These are phyloP conservation scores for Paratrypauchen microcephalus DNA, from an alignment of 2,797 vertebrate species.

Conservation along the genomic window DNA sequence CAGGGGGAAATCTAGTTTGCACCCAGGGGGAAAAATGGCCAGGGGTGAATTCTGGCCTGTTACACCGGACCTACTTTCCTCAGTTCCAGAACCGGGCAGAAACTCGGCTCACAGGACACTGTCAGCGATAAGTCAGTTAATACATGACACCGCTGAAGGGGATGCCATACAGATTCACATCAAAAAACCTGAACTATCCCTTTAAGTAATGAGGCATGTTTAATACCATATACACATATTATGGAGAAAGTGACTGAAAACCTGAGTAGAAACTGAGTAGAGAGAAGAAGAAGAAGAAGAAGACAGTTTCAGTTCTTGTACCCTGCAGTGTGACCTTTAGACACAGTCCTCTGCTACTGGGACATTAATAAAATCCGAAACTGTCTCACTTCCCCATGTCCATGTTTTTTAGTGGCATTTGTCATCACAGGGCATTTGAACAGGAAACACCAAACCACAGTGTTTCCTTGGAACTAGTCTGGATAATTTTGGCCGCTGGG, in stretches of 20 bases:
- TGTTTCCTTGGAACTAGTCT: neutral
- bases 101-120: too few relatives aligned
- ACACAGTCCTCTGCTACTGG: neutral
- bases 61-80: too few relatives aligned
- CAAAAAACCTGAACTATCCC: too few relatives aligned
- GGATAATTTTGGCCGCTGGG: neutral
- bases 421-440: conserved; percentile 8
- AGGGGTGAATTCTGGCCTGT: too few relatives aligned
- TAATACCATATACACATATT: neutral
- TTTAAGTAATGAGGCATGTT: neutral
- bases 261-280: neutral
- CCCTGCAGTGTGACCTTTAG: conserved; percentile 2
- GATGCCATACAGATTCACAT: too few relatives aligned
- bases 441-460: neutral
- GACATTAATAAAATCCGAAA: conserved; percentile 16
- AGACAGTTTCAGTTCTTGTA: conserved; percentile 11
- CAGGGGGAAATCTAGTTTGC: too few relatives aligned
- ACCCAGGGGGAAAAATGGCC: too few relatives aligned
- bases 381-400: conserved; percentile 47
- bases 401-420: conserved; percentile 14
- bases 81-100: too few relatives aligned
- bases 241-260: neutral
- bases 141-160: too few relatives aligned
- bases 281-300: too few relatives aligned
- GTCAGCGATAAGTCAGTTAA: too few relatives aligned